These are phyloP conservation scores for Natator depressus DNA, from an alignment of 2,113 vertebrate genomes.

Conservation along the genomic window DNA sequence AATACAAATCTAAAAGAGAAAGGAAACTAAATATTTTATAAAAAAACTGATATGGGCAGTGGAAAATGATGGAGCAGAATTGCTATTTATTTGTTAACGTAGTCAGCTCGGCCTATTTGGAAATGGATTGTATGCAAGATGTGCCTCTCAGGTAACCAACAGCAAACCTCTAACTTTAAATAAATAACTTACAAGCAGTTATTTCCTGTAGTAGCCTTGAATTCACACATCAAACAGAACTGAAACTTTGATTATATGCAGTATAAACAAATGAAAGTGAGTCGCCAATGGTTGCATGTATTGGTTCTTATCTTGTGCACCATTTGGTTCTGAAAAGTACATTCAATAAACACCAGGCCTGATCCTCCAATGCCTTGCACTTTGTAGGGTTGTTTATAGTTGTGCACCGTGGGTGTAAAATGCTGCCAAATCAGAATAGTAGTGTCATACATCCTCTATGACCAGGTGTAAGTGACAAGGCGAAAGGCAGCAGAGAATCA, in stretches of 20 bases:
- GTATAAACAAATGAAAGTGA: background rate
- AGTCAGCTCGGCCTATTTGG: background rate
- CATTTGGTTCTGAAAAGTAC: background rate
- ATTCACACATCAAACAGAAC: accelerated
- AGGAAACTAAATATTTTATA: background rate
- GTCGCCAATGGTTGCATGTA: background rate
- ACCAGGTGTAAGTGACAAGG: accelerated
- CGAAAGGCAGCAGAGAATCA: accelerated
- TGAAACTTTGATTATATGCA: accelerated
- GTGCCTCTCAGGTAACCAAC: accelerated
- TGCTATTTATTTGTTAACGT: background rate
- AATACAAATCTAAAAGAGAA: background rate
- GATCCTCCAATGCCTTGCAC: background rate
- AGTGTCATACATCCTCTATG: background rate
- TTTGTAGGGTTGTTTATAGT: accelerated
- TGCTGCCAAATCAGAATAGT: background rate
- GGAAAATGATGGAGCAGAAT: accelerated
- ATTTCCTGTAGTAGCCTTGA: background rate
- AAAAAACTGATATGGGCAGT: accelerated
- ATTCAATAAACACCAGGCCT: background rate
- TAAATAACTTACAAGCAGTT: accelerated
- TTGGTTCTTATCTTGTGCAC: too few species aligned
- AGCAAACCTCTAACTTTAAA: accelerated
- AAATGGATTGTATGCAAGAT: background rate
- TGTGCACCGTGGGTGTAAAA: background rate